Base-by-base conservation (phyloP, 2,113 vertebrate genomes). In the Sakesphorus luctuosus region DNA sequence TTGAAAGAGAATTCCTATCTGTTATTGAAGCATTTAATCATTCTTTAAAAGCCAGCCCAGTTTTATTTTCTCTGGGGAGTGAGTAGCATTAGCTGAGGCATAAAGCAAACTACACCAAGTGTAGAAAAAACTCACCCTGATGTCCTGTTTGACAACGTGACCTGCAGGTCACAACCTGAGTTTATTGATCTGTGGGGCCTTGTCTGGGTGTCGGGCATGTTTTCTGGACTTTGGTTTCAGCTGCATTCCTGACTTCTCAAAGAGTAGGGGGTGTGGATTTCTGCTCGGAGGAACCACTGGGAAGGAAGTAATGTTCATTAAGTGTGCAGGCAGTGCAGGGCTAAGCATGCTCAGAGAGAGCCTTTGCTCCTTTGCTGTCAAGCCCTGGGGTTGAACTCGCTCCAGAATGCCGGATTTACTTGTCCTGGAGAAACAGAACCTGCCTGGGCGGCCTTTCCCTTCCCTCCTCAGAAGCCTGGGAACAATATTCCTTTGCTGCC, bases 251-350 rank as follows among this genome's bases (percentile, higher is more conserved):
- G 97, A 96, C 98, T 98, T 97, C 97, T 97, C 96, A 97, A 97
- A 97, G 97, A 96, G 89, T 83, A 86, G 95, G 97, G 96, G 97
- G 97, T 97, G 97, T 98, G 98, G 97, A 97, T 97, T 98, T 97
- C 94, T 97, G 92, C 96, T 96, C 75, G 96, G 97, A 97, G 97
- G 81, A 97, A 96, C 97, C 97, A 97, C 98, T 98, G 97, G 98
- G 98, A 98, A 99, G 98, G 98, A 99, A 99, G 98, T 98, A 97
- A 98, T 98, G 98, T 98, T 98, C 98, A 98, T 98, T 98, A 97
- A 98, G 97, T 94, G 97, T 94, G 98, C 98, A 97, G 97, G 98
- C 98, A 74, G 97, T 94, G 97, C 95, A 21, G 97, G 97, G 96
- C 97, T 97, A 98, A 97, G 98, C 98, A 98, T 98, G 98, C 98